Conservation (phyloP, 2,797 vertebrate species). For the Danio jaintianensis region DNA sequence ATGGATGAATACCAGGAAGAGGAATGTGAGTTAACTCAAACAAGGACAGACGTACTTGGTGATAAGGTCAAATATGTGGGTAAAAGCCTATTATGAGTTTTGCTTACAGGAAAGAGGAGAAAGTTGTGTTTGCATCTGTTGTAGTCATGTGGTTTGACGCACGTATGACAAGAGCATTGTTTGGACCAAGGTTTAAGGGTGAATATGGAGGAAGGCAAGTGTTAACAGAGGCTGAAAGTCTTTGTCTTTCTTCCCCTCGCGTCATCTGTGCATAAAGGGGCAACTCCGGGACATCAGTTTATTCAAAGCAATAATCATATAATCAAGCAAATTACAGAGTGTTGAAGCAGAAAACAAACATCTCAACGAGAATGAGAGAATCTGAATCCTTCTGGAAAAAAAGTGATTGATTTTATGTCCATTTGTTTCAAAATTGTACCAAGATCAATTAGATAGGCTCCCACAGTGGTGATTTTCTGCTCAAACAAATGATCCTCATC, state of each 20-base stretch:
- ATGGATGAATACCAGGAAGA: constrained; percentile 46
- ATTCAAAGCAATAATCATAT: constrained; percentile 48
- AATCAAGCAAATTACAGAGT: constrained; percentile 48
- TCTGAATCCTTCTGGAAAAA: neutral
- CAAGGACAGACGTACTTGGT: constrained; percentile 19
- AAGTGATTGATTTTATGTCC: constrained; percentile 16
- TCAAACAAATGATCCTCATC: neutral
- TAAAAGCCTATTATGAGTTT: constrained; percentile 29
- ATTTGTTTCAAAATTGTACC: neutral
- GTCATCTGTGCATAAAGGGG: constrained; percentile 71
- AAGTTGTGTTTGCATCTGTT: constrained; percentile 18
- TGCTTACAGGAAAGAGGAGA: constrained; percentile 19
- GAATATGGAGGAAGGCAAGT: constrained; percentile 49
- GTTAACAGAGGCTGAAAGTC: constrained; percentile 70
- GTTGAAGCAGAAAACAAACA: constrained; percentile 9
- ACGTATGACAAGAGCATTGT: constrained; percentile 44
- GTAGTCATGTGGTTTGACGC: constrained; percentile 34
- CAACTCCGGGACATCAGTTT: constrained; percentile 59
- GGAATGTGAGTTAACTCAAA: constrained; percentile 29
- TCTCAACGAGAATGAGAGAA: constrained; percentile 1
- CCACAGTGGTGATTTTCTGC: neutral
- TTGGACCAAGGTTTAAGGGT: constrained; percentile 36
- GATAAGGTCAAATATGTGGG: constrained; percentile 41
- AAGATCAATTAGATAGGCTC: neutral
- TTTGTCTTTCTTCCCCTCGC: constrained; percentile 71